These are phyloP conservation scores for Psylliodes chrysocephalus DNA, from an alignment of 2,888 invertebrate genomes.

Conservation along the genomic window DNA sequence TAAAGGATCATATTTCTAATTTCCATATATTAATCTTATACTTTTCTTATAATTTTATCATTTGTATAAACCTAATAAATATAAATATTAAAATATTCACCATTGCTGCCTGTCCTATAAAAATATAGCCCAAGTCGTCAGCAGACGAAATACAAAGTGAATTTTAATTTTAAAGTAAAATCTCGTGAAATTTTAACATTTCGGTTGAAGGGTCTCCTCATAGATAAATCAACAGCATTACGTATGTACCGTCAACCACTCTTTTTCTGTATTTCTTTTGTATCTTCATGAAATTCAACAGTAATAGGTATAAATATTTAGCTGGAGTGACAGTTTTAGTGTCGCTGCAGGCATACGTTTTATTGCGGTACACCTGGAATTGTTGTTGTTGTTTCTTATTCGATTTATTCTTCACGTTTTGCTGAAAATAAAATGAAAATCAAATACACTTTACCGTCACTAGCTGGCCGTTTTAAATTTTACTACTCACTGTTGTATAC, in stretches of 20 bases:
- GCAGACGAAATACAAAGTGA: not conserved
- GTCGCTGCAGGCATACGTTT: constrained; percentile 39
- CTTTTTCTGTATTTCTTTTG: constrained; percentile 15
- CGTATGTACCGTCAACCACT: constrained; percentile 13
- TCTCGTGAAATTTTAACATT: constrained; percentile 10
- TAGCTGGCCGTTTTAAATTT: constrained; percentile 18
- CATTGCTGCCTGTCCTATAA: too few species aligned
- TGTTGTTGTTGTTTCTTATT: constrained; percentile 44
- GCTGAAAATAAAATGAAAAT: constrained; percentile 37
- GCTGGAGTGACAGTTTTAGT: constrained; percentile 45
- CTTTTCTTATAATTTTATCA: too few species aligned
- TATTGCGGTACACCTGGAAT: constrained; percentile 45
- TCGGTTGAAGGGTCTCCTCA: constrained; percentile 7
- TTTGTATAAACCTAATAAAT: too few species aligned
- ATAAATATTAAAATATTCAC: too few species aligned
- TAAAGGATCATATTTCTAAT: too few species aligned
- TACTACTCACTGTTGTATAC: constrained; percentile 5
- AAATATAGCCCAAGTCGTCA: too few species aligned
- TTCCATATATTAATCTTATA: too few species aligned
- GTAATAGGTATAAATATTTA: constrained; percentile 46
- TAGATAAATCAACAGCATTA: constrained; percentile 24
- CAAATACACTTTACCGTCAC: constrained; percentile 25
- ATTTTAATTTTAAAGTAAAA: constrained; percentile 1
- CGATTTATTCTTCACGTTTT: constrained; percentile 42
- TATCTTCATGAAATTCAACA: constrained; percentile 41